A percentile compares a stretch with the other conserved stretches of the same genome.
These are phyloP conservation scores for Danio aesculapii DNA, from an alignment of 2,797 vertebrate genomes.

Conservation along the genomic window DNA sequence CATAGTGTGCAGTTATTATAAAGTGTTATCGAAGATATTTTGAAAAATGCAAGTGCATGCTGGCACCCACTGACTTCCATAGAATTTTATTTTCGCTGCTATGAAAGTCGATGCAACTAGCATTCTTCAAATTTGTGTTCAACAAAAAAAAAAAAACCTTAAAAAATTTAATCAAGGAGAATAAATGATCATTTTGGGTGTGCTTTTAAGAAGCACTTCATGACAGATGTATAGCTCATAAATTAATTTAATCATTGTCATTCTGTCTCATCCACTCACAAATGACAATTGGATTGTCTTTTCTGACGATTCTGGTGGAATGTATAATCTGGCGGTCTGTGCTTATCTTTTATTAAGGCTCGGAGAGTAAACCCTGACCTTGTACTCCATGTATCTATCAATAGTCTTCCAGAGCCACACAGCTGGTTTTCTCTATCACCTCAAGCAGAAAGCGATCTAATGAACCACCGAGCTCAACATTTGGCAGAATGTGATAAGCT, in stretches of 20 bases:
- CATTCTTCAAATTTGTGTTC: too few relatives aligned
- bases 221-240: not conserved
- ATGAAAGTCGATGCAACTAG: too few relatives aligned
- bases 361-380: slow-evolving; percentile 23
- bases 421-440: slow-evolving; percentile 3
- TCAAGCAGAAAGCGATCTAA: slow-evolving; percentile 18
- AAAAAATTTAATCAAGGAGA: too few relatives aligned
- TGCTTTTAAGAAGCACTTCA: not conserved
- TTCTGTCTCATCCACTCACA: not conserved
- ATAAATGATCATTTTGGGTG: too few relatives aligned
- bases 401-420: not conserved
- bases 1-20: too few relatives aligned
- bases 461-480: slow-evolving; percentile 13
- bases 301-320: slow-evolving; percentile 4
- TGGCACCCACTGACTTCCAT: too few relatives aligned
- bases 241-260: slow-evolving; percentile 1
- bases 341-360: slow-evolving; percentile 40
- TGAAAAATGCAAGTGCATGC: too few relatives aligned
- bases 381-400: slow-evolving; percentile 12
- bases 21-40: too few relatives aligned
- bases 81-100: too few relatives aligned
- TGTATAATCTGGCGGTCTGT: not conserved
- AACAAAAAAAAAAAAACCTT: too few relatives aligned
- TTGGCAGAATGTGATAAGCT: slow-evolving; percentile 16
- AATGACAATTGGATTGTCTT: not conserved